Evolutionary conservation across 2,888 invertebrate species (phyloP), one percentile per base, ranked within the genome.

Genomic region (Busseola fusca): DNA sequence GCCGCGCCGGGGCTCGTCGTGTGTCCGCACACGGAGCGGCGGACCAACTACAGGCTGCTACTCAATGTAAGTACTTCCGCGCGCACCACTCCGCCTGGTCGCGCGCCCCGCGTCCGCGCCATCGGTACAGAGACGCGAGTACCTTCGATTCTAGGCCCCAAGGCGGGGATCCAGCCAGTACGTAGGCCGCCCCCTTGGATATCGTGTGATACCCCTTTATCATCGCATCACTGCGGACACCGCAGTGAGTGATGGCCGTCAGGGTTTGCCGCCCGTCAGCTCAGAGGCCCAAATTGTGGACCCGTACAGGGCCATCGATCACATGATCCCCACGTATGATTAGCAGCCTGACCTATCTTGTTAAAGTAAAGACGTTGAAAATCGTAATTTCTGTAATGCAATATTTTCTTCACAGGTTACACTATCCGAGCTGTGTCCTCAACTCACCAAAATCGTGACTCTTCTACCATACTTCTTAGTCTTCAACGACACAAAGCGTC

Each of bases 391-490:
- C 3, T n/a, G 3, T 34, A n/a, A 37, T 18, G 25, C 37, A 40
- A 30, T 18, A 4, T 58, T 72, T 65, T 48, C 48, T 70, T 40
- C 21, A 27, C 89, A 96, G 91, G 97, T 97, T 45, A 96, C 96
- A 30, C 94, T 97, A 80, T 98, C 98, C 0, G 97, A 97, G 73
- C 96, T 98, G 42, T 97, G 97, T 72, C 97, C 97, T 0, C 96
- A 97, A 81, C 96, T 98, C 71, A 98, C 98, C 0, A 98, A 97
- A 89, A 97, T 98, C 67, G 96, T 98, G 50, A 98, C 97, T 0
- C 96, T 98, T 14, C 94, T 97, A 58, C 98, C 98, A 0, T 97
- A 97, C 92, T 98, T 98, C 92, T 94, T 98, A 72, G 97, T 98
- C 0, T 96, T 96, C 83, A 98, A 98, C 91, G 96, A 97, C 84